These are phyloP conservation scores for Papilio glaucus DNA, from an alignment of 1,140 invertebrate species.

Conservation along the genomic window DNA sequence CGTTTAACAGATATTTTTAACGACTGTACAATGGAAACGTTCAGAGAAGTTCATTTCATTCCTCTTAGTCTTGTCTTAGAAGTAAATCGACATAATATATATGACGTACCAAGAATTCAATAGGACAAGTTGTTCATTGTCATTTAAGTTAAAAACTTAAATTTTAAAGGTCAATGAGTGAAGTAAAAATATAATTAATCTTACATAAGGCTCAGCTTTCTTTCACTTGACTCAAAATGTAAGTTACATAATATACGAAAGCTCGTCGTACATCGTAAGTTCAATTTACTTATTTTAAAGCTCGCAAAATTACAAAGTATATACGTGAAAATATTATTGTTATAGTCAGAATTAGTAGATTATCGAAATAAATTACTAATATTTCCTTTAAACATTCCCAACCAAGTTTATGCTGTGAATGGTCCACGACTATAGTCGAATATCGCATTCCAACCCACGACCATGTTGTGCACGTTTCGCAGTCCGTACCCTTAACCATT, in stretches of 20 bases:
- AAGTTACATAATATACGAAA: constrained; percentile 3
- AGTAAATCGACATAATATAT: too few species aligned
- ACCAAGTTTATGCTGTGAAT: too few species aligned
- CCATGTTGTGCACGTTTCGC: too few species aligned
- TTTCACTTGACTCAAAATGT: not conserved
- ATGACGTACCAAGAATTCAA: not conserved
- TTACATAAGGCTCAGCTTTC: not conserved
- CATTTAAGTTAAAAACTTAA: not conserved
- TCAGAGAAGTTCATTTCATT: too few species aligned
- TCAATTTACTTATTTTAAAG: not conserved
- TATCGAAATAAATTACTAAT: too few species aligned
- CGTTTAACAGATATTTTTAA: too few species aligned
- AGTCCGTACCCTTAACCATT: too few species aligned
- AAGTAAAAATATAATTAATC: not conserved
- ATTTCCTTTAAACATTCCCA: too few species aligned
- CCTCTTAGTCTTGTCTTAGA: too few species aligned
- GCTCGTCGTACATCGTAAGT: not conserved
- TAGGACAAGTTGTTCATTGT: not conserved
- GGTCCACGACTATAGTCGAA: too few species aligned
- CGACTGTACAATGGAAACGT: too few species aligned
- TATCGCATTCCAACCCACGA: too few species aligned
- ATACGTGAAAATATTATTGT: not conserved
- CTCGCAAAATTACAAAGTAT: not conserved
- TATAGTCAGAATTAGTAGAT: not conserved
- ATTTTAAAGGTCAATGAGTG: not conserved